A percentile compares a stretch with the other conserved stretches of the same genome.
Conservation (phyloP, 2,888 invertebrate species). For the Ashinkailepas kermadecensis region DNA sequence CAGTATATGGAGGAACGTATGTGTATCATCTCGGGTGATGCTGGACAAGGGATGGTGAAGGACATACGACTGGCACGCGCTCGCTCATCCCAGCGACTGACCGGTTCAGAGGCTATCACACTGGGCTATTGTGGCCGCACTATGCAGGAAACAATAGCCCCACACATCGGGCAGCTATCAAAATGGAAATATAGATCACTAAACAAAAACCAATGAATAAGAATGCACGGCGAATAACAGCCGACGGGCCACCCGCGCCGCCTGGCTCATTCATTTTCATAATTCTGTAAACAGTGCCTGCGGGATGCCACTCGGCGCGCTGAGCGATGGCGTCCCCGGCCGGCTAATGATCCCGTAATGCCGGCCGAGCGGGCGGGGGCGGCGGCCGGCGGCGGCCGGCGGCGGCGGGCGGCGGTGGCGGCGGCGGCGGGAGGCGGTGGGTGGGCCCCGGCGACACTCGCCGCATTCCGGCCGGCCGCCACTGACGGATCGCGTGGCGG, state of each 20-base stretch:
- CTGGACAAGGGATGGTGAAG: too few relatives aligned
- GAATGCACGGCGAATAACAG: slow-evolving; percentile 3
- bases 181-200: slow-evolving; percentile 21
- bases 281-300: slow-evolving; percentile 13
- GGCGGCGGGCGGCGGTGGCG: not conserved
- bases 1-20: too few relatives aligned
- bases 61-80: too few relatives aligned
- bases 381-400: not conserved
- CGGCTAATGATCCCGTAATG: slow-evolving; percentile 8
- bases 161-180: not conserved
- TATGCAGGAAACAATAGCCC: not conserved
- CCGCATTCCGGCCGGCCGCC: not conserved
- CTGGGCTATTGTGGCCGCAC: not conserved
- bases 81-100: too few relatives aligned
- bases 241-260: slow-evolving; percentile 9
- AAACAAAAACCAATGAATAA: slow-evolving; percentile 16
- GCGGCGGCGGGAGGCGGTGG: not conserved
- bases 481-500: not conserved
- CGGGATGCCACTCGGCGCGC: not conserved
- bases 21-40: too few relatives aligned
- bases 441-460: not conserved
- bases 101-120: not conserved
- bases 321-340: not conserved
- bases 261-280: slow-evolving; percentile 2
- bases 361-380: not conserved